Evolutionary conservation across 1,140 invertebrate genomes (phyloP), one percentile per base, ranked within the genome.

Genomic region (Phymorhynchus buccinoides): DNA sequence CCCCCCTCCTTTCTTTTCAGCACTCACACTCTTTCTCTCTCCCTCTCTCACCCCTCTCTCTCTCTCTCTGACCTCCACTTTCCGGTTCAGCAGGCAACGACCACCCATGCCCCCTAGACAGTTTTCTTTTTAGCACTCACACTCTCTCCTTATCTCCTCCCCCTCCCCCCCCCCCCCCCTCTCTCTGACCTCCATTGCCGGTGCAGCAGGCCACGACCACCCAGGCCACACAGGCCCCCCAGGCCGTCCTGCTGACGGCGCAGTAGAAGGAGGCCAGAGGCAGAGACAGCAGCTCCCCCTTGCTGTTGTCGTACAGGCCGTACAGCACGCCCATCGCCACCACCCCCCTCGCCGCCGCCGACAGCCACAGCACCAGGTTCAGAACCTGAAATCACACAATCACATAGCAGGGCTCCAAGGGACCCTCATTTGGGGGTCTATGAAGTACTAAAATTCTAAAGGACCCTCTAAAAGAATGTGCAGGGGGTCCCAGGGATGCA

Each of bases 201-300:
- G 90, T 89, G 71, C 87, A 85, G 85, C 93, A 94, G 9, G 91
- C 91, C 86, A 92, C 93, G 80, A 94, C 92, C 37, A 94, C 87
- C 93, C 94, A 94, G 37, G 89, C 90, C 37, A 94, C 86, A 9
- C 87, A 90, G n/a, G 91, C 84, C 6, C 91, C 90, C 93, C 94
- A 94, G 35, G 91, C 86, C 9, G 90, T 89, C 78, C 91, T 89
- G 75, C 90, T 89, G 6, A 93, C 83, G n/a, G 90, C 86, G 41
- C 89, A 89, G 87, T 94, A 83, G 62, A 83, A 83, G 27, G 81
- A 37, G 0, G 87, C 62, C 3, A 86, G 86, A 1, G 83, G 44
- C 7, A 84, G 16, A 62, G 84, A 87, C 42, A 89, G 16, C 1
- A 75, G 56, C 35, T 87, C 32, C 7, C 88, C 89, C 9, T 84